Evolutionary conservation across 2,113 vertebrate genomes (phyloP), one percentile per base, ranked within the genome.

Genomic region (Pterocles orientalis): DNA sequence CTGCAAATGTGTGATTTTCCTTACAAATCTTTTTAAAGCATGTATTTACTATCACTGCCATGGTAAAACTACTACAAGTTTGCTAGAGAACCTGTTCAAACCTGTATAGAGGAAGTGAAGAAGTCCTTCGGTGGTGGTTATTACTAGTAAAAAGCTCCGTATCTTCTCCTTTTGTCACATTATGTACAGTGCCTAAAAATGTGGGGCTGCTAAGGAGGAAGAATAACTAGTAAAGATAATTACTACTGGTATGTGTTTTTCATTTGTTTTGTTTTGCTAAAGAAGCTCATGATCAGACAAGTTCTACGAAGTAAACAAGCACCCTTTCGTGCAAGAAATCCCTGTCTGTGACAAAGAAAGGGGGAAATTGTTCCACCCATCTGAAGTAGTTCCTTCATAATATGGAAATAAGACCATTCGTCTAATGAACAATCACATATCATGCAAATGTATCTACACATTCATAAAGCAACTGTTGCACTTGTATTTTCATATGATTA

Each of bases 261-360:
- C 69, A 83, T 92, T 94, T 89, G 61, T 66, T 95, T 95, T 94
- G 91, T 86, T 96, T 95, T 92, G 84, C 89, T 96, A 91, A 95
- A 94, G 91, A 89, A 79, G 48, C 57, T 95, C 93, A 72, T 94
- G 96, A 94, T 95, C 86, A 57, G 90, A 78, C 93, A 95, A 91
- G 86, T 78, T 87, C 86, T 85, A 1, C 86, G 81, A 88, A 88
- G 80, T 90, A 93, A 90, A 86, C 43, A 66, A 82, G 72, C 65
- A 81, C 39, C 41, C 29, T 89, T 94, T 64, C 1, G 1, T 76
- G 36, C 61, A 94, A 92, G 85, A 95, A 87, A 76, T 91, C 80
- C 69, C 1, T 3, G 61, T 43, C 57, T 65, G 53, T 91, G 73
- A 95, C 95, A 92, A 65, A 93, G 90, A 54, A 88, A 90, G 48